Conservation (phyloP, 2,797 vertebrate species). For the Naso thynnoides region DNA sequence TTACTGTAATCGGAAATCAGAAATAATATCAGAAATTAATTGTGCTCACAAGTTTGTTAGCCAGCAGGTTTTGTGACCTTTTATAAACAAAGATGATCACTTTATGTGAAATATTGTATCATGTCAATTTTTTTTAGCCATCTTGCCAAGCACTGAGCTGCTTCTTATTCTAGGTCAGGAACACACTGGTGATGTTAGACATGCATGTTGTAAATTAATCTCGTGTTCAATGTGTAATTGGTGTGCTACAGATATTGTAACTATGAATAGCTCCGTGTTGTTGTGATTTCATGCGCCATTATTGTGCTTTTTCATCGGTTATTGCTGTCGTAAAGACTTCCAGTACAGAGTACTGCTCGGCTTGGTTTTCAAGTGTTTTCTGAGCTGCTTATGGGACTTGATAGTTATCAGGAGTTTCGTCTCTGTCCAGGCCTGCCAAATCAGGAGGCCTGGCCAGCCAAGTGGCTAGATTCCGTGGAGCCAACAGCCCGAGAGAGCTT, state of each 20-base stretch:
- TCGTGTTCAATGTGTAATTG: background rate
- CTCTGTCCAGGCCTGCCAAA: slow-evolving; percentile 63
- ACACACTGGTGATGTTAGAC: background rate
- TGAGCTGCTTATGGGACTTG: slow-evolving; percentile 29
- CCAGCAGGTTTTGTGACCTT: background rate
- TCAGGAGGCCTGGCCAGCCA: slow-evolving; percentile 64
- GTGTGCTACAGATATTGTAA: background rate
- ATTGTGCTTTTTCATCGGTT: background rate
- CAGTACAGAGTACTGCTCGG: slow-evolving; percentile 9
- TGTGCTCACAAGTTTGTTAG: background rate
- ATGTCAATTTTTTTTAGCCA: background rate
- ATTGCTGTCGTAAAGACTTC: slow-evolving; percentile 19
- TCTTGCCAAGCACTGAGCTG: background rate
- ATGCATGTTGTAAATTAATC: slow-evolving; percentile 6
- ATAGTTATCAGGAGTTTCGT: slow-evolving; percentile 62
- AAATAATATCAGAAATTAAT: background rate
- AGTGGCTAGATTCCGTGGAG: slow-evolving; percentile 78
- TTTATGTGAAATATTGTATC: background rate
- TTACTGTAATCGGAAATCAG: too few relatives aligned
- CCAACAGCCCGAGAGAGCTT: slow-evolving; percentile 77
- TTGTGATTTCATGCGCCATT: background rate
- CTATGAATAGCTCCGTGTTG: background rate
- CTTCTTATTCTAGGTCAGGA: background rate
- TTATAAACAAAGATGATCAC: background rate
- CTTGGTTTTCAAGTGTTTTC: slow-evolving; percentile 45